Conservation (phyloP, 2,113 vertebrate genomes). For the Chiloscyllium plagiosum region DNA sequence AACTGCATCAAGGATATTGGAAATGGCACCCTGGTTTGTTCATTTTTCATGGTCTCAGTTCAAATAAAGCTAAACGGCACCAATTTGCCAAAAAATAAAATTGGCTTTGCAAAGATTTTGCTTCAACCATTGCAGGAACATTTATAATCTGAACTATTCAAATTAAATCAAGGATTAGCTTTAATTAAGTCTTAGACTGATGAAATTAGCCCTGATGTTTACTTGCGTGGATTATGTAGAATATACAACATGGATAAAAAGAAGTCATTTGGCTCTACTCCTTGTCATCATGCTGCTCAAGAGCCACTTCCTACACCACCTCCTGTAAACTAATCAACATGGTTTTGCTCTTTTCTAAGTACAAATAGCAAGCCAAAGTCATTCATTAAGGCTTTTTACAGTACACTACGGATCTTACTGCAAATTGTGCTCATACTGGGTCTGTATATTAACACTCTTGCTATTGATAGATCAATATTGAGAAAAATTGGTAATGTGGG, state of each 20-base stretch:
- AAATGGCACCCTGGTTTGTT: background rate
- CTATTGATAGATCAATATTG: no score
- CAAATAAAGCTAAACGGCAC: background rate
- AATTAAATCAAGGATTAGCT: background rate
- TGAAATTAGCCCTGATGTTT: background rate
- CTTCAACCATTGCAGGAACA: background rate
- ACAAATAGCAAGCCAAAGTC: no score
- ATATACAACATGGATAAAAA: background rate
- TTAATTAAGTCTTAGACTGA: background rate
- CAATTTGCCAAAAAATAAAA: background rate
- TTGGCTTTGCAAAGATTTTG: background rate
- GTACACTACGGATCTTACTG: no score
- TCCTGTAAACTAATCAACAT: no score
- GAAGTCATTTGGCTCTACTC: background rate
- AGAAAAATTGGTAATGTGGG: no score
- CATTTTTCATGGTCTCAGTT: background rate
- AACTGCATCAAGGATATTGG: background rate
- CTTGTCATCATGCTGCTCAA: no score
- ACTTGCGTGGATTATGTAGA: background rate
- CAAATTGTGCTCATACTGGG: no score
- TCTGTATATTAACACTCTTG: no score
- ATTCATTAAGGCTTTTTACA: no score
- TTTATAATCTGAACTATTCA: no score
- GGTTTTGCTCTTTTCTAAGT: no score
- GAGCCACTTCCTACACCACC: no score